Percentiles rank a stretch among this genome's conserved stretches.
phyloP scores from a whole-genome alignment of 2,113 vertebrate species.

The Pyrgilauda ruficollis region DNA sequence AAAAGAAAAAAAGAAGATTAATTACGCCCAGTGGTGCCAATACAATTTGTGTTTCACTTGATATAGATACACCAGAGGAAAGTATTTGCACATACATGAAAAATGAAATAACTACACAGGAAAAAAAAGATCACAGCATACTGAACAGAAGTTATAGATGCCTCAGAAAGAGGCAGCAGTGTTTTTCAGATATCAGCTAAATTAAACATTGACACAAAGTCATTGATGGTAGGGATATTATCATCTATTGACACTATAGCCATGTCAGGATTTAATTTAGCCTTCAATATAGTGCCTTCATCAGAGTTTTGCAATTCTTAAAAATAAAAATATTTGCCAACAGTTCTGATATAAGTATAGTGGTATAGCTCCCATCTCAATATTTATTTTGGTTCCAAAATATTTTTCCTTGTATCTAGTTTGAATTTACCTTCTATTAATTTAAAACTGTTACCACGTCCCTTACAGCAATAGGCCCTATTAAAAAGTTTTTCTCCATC shows the following conservation, averaged over 20 bases:
- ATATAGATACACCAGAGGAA: neutral
- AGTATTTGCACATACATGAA: neutral
- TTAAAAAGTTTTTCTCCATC: neutral
- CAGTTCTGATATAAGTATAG: neutral
- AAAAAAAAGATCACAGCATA: neutral
- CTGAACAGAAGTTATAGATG: neutral
- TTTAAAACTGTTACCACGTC: neutral
- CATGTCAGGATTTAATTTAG: neutral
- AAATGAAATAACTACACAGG: neutral
- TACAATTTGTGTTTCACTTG: neutral
- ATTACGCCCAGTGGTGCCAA: neutral
- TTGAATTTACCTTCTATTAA: neutral
- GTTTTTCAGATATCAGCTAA: neutral
- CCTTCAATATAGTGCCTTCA: neutral
- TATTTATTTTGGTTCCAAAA: neutral
- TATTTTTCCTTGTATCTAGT: neutral
- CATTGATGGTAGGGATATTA: neutral
- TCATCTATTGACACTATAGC: neutral
- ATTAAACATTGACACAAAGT: neutral
- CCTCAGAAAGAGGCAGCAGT: neutral
- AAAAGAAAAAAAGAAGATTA: neutral
- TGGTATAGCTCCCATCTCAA: neutral
- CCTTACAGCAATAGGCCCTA: rapidly evolving
- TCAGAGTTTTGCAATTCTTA: neutral
- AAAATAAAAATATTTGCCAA: neutral